A percentile compares a stretch with the other conserved stretches of the same genome.
These are phyloP conservation scores for Rhizomys pruinosus DNA, from an alignment of 2,113 vertebrate species.

Conservation along the genomic window DNA sequence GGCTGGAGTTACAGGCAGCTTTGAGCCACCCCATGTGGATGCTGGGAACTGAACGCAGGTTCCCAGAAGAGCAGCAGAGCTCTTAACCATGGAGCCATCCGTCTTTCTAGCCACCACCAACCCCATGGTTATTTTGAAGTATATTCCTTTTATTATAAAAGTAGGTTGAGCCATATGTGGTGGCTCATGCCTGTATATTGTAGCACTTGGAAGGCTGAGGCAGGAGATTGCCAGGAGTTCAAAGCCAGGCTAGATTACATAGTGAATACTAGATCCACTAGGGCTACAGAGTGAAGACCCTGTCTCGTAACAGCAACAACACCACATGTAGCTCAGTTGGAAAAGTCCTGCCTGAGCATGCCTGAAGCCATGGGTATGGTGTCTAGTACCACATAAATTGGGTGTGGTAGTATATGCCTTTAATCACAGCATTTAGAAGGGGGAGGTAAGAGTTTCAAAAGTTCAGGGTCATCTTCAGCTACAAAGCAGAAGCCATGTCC, in stretches of 20 bases:
- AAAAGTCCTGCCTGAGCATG: neutral
- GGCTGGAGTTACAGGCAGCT: too few species aligned
- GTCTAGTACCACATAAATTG: neutral
- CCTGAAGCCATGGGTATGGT: neutral
- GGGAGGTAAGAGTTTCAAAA: neutral
- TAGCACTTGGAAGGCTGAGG: neutral
- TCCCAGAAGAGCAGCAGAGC: too few species aligned
- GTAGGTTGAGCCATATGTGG: neutral
- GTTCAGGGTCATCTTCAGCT: neutral
- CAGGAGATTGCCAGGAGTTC: neutral
- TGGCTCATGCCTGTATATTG: neutral
- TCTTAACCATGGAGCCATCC: too few species aligned
- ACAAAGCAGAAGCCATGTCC: neutral
- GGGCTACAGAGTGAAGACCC: neutral
- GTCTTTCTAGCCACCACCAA: too few species aligned
- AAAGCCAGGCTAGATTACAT: neutral
- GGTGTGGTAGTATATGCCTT: neutral
- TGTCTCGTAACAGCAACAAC: neutral
- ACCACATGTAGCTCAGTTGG: neutral
- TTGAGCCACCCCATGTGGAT: too few species aligned
- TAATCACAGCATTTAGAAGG: neutral
- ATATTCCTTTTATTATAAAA: neutral
- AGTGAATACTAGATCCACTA: neutral
- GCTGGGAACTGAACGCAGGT: too few species aligned
- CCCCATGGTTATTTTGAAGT: neutral